These are phyloP conservation scores for Paramormyrops hopkinsi DNA, from an alignment of 2,797 vertebrate genomes.

Conservation along the genomic window DNA sequence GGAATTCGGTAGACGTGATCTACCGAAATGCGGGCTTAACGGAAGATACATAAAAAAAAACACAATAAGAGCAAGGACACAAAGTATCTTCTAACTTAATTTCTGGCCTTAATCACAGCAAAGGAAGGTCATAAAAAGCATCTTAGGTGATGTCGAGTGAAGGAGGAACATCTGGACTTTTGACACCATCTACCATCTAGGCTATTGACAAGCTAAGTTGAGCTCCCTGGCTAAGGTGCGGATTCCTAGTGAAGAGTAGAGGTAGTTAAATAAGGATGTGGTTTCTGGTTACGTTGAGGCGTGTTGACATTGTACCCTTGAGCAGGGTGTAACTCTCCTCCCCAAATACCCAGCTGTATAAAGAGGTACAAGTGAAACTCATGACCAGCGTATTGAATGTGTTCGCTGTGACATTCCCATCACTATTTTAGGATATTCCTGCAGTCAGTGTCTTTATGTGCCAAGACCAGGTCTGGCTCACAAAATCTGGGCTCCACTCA, in stretches of 20 bases:
- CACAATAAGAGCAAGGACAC: neutral
- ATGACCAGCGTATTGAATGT: neutral
- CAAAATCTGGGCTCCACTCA: neutral
- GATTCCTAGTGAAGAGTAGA: neutral
- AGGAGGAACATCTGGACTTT: neutral
- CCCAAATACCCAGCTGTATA: neutral
- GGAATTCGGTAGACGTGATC: neutral
- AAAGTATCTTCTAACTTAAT: neutral
- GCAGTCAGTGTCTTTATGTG: neutral
- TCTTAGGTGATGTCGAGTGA: neutral
- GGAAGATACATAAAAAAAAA: neutral
- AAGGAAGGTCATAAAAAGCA: neutral
- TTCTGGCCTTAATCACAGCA: neutral
- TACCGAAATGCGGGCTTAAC: neutral
- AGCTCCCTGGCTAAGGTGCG: neutral
- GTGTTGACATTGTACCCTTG: neutral
- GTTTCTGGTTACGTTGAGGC: neutral
- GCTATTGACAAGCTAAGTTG: neutral
- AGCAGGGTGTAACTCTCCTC: neutral
- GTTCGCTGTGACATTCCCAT: neutral
- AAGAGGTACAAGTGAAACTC: slow-evolving; percentile 3
- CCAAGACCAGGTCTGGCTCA: neutral
- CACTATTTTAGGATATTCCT: neutral
- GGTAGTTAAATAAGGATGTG: neutral
- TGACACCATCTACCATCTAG: neutral